Evolutionary conservation across 1,140 invertebrate species (phyloP).

Genomic region (Diorhabda sublineata): DNA sequence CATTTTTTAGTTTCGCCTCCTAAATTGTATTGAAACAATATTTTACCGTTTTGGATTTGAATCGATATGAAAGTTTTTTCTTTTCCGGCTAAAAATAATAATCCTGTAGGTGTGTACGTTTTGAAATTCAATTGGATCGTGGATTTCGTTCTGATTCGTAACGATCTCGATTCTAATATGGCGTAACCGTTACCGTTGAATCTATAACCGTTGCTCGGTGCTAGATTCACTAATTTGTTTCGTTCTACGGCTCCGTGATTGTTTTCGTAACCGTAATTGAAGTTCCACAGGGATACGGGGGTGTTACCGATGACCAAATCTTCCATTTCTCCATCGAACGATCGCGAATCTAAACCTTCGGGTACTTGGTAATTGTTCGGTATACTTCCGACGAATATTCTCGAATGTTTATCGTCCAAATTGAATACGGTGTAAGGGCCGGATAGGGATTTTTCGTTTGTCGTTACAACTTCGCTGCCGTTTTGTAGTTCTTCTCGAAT

Average conservation of each 20-base stretch:
- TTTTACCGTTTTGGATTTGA: constrained; percentile 72
- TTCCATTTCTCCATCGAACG: constrained; percentile 87
- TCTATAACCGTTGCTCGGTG: constrained; percentile 65
- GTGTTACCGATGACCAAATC: constrained; percentile 84
- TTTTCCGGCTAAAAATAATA: constrained; percentile 81
- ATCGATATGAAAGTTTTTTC: constrained; percentile 74
- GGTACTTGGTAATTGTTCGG: constrained; percentile 69
- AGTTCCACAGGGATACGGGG: constrained; percentile 93
- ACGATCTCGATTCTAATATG: constrained; percentile 58
- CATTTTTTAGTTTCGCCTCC: constrained; percentile 54
- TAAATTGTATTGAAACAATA: constrained; percentile 65
- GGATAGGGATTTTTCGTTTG: constrained; percentile 58
- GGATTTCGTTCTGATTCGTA: constrained; percentile 54
- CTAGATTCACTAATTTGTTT: constrained; percentile 59
- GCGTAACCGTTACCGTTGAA: constrained; percentile 87
- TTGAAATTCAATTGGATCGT: constrained; percentile 76
- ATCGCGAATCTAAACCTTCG: constrained; percentile 61
- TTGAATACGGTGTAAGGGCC: constrained; percentile 80
- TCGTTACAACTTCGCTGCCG: constrained; percentile 53
- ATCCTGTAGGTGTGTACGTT: constrained; percentile 78
- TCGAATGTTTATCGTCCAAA: constrained; percentile 77
- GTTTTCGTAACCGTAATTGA: constrained; percentile 71
- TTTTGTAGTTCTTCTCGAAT: constrained; percentile 71
- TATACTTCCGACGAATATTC: constrained; percentile 87
- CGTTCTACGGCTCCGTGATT: constrained; percentile 67